These are phyloP conservation scores for Nesidiocoris tenuis DNA, from an alignment of 2,888 invertebrate genomes.

Conservation along the genomic window DNA sequence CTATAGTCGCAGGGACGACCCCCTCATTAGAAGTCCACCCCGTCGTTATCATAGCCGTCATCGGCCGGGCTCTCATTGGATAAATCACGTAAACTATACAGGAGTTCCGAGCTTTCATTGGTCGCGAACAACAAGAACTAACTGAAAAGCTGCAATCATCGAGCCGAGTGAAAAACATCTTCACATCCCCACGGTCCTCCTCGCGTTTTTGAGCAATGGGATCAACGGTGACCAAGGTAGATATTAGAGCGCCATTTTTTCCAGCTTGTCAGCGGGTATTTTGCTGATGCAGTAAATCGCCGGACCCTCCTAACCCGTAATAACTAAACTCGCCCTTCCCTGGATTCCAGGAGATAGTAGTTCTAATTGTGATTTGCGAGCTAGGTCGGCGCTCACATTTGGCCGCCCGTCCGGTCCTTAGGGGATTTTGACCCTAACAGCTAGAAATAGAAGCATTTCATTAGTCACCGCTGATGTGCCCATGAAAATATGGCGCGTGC, in stretches of 20 bases:
- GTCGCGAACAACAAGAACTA: not conserved
- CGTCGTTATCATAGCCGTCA: slow-evolving; percentile 8
- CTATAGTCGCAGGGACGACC: slow-evolving; percentile 11
- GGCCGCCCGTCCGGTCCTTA: not conserved
- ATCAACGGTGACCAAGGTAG: slow-evolving; percentile 15
- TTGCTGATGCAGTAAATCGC: slow-evolving; percentile 17
- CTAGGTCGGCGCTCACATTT: not conserved
- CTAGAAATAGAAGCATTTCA: not conserved
- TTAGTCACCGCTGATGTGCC: too few relatives aligned
- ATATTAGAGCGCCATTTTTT: slow-evolving; percentile 21
- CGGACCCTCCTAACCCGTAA: not conserved
- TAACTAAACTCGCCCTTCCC: slow-evolving; percentile 18
- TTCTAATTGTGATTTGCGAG: slow-evolving; percentile 36
- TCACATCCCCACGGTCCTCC: not conserved
- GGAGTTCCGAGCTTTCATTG: slow-evolving; percentile 36
- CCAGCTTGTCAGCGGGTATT: slow-evolving; percentile 7
- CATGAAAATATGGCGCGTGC: too few relatives aligned
- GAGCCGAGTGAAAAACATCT: slow-evolving; percentile 6
- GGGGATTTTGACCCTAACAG: not conserved
- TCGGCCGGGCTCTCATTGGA: slow-evolving; percentile 17
- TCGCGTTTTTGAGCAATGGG: not conserved
- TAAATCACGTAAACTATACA: slow-evolving; percentile 36
- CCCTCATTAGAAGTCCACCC: slow-evolving; percentile 26
- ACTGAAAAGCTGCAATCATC: not conserved
- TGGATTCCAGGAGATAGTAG: not conserved